These are phyloP conservation scores for Rosalia funebris DNA, from an alignment of 2,888 invertebrate genomes.

Conservation along the genomic window DNA sequence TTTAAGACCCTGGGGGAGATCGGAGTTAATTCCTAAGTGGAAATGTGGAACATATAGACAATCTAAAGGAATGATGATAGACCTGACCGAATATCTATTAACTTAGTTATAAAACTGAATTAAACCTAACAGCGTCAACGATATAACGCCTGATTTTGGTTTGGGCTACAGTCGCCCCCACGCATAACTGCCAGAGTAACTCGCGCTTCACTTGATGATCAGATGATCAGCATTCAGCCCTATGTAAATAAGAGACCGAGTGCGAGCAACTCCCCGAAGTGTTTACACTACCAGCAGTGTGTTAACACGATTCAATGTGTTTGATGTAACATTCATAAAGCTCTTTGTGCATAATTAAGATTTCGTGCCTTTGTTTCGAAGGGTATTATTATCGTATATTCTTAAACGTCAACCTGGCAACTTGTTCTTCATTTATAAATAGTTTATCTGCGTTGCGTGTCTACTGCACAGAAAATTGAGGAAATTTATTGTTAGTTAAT, in stretches of 20 bases:
- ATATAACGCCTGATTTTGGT: too few relatives aligned
- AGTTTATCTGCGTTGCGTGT: too few relatives aligned
- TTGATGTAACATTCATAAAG: constrained; percentile 30
- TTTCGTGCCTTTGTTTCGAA: not conserved
- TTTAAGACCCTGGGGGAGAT: constrained; percentile 5
- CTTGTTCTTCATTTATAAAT: too few relatives aligned
- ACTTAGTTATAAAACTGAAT: too few relatives aligned
- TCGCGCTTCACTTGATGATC: constrained; percentile 8
- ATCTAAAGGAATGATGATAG: too few relatives aligned
- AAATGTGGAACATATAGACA: too few relatives aligned
- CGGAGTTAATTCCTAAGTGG: not conserved
- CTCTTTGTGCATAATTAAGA: constrained; percentile 25
- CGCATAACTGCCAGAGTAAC: constrained; percentile 4
- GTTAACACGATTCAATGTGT: constrained; percentile 26
- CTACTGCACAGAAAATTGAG: too few relatives aligned
- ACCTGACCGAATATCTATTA: too few relatives aligned
- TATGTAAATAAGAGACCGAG: constrained; percentile 29
- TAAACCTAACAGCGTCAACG: too few relatives aligned
- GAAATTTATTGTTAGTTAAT: too few relatives aligned
- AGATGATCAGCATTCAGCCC: constrained; percentile 38
- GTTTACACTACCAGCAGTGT: constrained; percentile 31
- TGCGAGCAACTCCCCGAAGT: constrained; percentile 22
- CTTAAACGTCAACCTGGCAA: too few relatives aligned
- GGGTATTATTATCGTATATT: not conserved
- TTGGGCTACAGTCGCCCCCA: constrained; percentile 3